These are phyloP conservation scores for Erpetoichthys calabaricus DNA, from an alignment of 2,797 vertebrate genomes.

Conservation along the genomic window DNA sequence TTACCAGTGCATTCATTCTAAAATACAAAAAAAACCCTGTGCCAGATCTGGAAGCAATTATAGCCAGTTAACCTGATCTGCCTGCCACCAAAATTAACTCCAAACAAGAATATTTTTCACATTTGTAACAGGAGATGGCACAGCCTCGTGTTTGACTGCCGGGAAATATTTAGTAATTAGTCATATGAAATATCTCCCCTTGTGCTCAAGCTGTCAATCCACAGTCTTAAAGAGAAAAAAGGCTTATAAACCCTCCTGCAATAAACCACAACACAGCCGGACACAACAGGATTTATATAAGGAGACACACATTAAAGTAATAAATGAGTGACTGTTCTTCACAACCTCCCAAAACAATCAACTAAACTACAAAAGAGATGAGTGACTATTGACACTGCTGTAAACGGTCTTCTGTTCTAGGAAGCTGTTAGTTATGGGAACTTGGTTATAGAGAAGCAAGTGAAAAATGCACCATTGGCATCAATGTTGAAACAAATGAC, in stretches of 20 bases:
- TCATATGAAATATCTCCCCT: conserved; percentile 44
- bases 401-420: too few species aligned
- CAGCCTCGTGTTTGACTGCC: conserved; percentile 53
- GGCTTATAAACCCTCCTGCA: conserved; percentile 10
- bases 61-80: conserved; percentile 83
- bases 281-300: too few species aligned
- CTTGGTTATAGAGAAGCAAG: too few species aligned
- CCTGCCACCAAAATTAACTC: conserved; percentile 78
- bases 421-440: too few species aligned
- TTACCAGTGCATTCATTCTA: conserved; percentile 71
- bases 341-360: not conserved
- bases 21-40: conserved; percentile 61
- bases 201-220: conserved; percentile 38
- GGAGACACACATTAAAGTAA: too few species aligned
- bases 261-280: too few species aligned
- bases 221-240: conserved; percentile 20
- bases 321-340: conserved; percentile 1
- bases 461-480: too few species aligned
- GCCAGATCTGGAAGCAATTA: conserved; percentile 94
- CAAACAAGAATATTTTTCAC: conserved; percentile 70
- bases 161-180: conserved; percentile 73
- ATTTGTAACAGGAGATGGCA: conserved; percentile 56
- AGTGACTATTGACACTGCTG: too few species aligned
- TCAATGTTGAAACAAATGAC: too few species aligned
- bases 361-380: too few species aligned